Conservation (phyloP, 1,140 invertebrate genomes). For the Myzus persicae region DNA sequence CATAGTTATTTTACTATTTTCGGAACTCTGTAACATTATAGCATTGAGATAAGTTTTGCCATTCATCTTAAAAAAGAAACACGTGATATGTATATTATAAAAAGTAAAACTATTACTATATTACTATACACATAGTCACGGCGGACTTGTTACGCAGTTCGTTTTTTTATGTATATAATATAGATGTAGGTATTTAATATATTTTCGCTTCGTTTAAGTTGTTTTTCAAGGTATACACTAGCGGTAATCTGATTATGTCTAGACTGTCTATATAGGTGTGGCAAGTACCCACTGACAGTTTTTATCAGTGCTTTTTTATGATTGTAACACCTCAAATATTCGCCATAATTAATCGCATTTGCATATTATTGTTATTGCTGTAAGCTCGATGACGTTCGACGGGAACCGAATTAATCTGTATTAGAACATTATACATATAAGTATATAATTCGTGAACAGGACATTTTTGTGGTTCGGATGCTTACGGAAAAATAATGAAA, state of each 20-base stretch:
- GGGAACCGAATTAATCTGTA: neutral
- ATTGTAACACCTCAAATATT: neutral
- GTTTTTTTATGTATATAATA: neutral
- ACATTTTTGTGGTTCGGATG: neutral
- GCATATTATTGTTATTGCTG: neutral
- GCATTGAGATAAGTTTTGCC: neutral
- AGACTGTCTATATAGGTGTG: neutral
- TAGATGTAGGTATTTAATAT: neutral
- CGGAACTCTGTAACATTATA: neutral
- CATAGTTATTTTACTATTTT: neutral
- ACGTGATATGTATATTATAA: neutral
- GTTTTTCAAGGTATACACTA: neutral
- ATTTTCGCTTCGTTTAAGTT: neutral
- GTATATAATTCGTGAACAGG: neutral
- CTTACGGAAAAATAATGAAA: neutral
- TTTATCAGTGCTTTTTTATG: neutral
- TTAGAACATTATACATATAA: neutral
- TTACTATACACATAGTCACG: no score
- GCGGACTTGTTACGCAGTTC: neutral
- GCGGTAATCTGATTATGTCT: neutral
- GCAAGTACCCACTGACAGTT: neutral
- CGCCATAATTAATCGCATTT: neutral
- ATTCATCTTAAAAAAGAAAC: neutral
- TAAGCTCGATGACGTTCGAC: neutral
- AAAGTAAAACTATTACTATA: neutral